Percentiles rank a stretch among this genome's conserved stretches.
Evolutionary conservation across 1,140 invertebrate genomes (phyloP).

Genomic region (Chionoecetes opilio): DNA sequence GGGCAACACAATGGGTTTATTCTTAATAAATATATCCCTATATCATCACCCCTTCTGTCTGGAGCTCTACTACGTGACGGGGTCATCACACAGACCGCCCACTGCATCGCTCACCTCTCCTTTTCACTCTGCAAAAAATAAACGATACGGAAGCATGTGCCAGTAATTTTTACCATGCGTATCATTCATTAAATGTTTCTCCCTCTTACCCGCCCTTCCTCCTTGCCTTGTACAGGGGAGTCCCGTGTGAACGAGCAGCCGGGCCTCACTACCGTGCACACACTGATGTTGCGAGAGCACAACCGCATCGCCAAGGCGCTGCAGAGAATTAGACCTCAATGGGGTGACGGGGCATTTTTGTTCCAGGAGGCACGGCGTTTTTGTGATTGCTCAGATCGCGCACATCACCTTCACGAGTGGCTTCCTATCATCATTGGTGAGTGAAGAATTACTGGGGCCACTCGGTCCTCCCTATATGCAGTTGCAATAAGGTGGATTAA

Average conservation of each 20-base stretch:
- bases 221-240: constrained; percentile 84
- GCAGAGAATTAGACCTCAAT: constrained; percentile 91
- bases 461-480: no score
- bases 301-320: constrained; percentile 89
- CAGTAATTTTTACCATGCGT: no score
- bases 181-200: background rate
- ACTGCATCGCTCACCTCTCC: background rate
- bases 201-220: background rate
- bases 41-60: no score
- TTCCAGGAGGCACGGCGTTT: constrained; percentile 86
- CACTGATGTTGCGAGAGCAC: constrained; percentile 87
- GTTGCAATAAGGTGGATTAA: no score
- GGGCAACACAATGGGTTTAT: no score
- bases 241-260: constrained; percentile 86
- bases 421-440: constrained; percentile 82
- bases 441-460: no score
- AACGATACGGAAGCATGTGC: background rate
- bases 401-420: constrained; percentile 84
- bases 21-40: no score
- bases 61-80: no score
- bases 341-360: constrained; percentile 92
- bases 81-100: no score
- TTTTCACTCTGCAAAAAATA: background rate
- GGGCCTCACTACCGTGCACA: constrained; percentile 86
- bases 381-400: constrained; percentile 85